These are phyloP conservation scores for Hydrotaea cyrtoneurina DNA, from an alignment of 2,888 invertebrate species.

Conservation along the genomic window DNA sequence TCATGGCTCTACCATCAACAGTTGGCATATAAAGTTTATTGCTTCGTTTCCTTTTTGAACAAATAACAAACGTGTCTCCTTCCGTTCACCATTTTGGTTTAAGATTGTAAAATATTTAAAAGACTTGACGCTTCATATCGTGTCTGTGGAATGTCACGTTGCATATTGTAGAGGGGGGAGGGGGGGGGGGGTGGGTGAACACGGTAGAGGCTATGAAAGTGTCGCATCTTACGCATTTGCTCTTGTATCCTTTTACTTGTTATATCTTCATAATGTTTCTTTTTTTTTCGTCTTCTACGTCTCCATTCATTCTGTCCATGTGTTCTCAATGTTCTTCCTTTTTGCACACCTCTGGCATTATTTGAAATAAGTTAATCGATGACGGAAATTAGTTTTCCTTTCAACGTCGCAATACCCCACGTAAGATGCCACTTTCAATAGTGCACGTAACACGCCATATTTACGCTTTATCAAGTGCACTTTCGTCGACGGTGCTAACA, in stretches of 20 bases:
- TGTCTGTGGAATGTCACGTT: not conserved
- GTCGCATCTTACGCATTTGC: conserved; percentile 19
- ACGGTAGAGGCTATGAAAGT: not conserved
- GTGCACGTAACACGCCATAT: not conserved
- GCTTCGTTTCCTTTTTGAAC: not conserved
- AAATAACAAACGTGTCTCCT: not conserved
- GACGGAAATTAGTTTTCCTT: conserved; percentile 72
- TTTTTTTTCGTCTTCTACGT: conserved; percentile 24
- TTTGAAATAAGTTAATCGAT: conserved; percentile 71
- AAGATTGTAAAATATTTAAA: no score
- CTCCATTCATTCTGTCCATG: conserved; percentile 16
- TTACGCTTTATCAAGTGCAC: conserved; percentile 38
- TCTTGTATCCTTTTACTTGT: conserved; percentile 32
- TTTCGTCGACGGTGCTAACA: conserved; percentile 13
- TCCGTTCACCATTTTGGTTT: not conserved
- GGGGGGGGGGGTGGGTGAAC: no score
- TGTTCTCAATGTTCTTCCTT: conserved; percentile 20
- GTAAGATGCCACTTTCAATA: conserved; percentile 55
- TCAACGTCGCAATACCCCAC: conserved; percentile 56
- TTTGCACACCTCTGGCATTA: conserved; percentile 50
- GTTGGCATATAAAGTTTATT: not conserved
- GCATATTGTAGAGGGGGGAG: not conserved
- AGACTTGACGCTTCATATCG: conserved; percentile 1
- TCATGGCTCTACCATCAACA: not conserved
- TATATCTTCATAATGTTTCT: not conserved